Conservation (phyloP, 2,113 vertebrate species). For the Neofelis nebulosa region DNA sequence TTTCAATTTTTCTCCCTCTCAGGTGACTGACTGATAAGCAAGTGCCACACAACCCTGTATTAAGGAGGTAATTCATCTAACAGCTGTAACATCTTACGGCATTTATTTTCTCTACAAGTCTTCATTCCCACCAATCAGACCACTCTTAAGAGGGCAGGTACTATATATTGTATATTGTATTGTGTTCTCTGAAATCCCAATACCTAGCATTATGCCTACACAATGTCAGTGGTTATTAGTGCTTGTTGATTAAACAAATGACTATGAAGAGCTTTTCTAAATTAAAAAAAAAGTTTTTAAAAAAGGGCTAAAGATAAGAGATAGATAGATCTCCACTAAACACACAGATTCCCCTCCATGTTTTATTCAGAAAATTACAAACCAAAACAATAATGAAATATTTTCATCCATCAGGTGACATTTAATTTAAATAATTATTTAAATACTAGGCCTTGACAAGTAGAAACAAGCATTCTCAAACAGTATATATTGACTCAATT, state of each 20-base stretch:
- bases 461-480: neutral
- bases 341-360: neutral
- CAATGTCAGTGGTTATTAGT: neutral
- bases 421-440: slow-evolving; percentile 8
- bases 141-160: neutral
- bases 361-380: neutral
- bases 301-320: neutral
- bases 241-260: neutral
- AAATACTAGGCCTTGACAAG: neutral
- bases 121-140: neutral
- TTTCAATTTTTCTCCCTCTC: neutral
- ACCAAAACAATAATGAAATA: slow-evolving; percentile 9
- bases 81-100: neutral
- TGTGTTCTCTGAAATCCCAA: neutral
- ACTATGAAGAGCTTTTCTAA: neutral
- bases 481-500: neutral
- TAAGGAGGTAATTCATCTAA: neutral
- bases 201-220: neutral
- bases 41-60: neutral
- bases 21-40: neutral
- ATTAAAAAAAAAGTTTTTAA: neutral
- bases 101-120: neutral
- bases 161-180: neutral
- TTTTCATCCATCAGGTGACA: neutral
- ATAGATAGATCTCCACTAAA: neutral